Percentiles rank a stretch among this genome's conserved stretches.
Conservation (phyloP, 1,140 invertebrate genomes). For the Globodera ellingtonae region DNA sequence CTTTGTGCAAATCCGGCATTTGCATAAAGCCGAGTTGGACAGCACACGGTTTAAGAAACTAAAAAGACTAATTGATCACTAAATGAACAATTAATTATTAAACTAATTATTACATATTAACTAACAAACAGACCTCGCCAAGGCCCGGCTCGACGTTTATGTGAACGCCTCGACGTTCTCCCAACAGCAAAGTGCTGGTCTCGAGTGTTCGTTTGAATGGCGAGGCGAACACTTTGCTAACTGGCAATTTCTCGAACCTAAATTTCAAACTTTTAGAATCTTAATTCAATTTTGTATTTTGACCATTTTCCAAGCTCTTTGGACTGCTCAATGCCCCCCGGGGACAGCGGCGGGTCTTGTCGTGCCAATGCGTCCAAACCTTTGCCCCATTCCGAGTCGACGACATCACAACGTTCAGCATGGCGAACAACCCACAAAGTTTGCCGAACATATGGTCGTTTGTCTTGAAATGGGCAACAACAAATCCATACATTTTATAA, state of each 20-base stretch:
- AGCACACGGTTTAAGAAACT: neutral
- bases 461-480: neutral
- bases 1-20: neutral
- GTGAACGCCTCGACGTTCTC: neutral
- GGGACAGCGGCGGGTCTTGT: neutral
- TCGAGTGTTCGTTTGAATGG: neutral
- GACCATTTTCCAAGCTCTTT: neutral
- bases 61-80: neutral
- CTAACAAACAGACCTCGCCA: neutral
- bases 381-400: no score
- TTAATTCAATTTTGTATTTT: neutral
- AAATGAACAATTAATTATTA: no score
- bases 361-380: neutral
- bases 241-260: neutral
- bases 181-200: neutral
- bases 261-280: neutral
- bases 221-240: neutral
- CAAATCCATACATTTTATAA: no score
- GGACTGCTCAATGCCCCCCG: neutral
- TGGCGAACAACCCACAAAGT: neutral
- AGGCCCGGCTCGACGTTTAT: neutral
- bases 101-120: no score
- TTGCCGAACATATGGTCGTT: neutral
- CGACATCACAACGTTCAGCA: no score
- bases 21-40: neutral